Evolutionary conservation across 2,888 invertebrate species (phyloP).

Genomic region (Gymnocheta viridis): DNA sequence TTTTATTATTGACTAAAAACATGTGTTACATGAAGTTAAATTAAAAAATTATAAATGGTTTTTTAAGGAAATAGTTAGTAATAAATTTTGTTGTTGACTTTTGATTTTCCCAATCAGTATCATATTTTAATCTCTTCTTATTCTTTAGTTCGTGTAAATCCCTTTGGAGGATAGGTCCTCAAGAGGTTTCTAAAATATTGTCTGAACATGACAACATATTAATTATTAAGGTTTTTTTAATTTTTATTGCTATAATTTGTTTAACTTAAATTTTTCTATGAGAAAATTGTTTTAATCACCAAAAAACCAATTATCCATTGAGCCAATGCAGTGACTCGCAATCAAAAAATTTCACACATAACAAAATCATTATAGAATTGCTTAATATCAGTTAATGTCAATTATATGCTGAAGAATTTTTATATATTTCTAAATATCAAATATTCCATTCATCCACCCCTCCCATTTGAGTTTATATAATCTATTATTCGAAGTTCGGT

Average conservation of each 20-base stretch:
- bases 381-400: background rate
- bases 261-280: background rate
- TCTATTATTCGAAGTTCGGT: background rate
- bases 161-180: no score
- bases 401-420: slow-evolving; percentile 2
- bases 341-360: background rate
- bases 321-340: background rate
- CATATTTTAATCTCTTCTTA: no score
- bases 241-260: background rate
- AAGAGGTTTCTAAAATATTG: no score
- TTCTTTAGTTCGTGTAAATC: no score
- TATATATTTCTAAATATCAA: background rate
- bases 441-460: background rate
- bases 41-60: background rate
- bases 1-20: background rate
- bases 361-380: background rate
- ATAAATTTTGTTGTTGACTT: background rate
- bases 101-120: background rate
- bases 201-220: background rate
- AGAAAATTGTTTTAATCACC: background rate
- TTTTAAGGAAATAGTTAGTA: background rate
- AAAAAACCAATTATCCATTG: background rate
- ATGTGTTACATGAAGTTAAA: background rate
- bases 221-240: background rate
- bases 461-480: background rate